Percentiles rank a stretch among this genome's conserved stretches.
These are phyloP conservation scores for Xylota segnis DNA, from an alignment of 2,888 invertebrate genomes.

Conservation along the genomic window DNA sequence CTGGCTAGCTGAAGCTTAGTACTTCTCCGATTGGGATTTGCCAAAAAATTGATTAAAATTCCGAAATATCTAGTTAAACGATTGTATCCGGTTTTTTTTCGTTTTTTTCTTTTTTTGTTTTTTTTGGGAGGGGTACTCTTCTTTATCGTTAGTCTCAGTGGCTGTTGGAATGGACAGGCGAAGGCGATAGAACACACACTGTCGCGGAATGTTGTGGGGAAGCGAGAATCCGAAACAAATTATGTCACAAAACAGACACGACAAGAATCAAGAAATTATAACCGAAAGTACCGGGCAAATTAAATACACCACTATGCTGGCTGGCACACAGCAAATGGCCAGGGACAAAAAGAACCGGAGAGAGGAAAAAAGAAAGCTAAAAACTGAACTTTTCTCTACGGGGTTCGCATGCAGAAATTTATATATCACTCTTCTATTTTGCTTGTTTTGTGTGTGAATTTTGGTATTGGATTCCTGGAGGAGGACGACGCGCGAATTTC, in stretches of 20 bases:
- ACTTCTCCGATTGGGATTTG: slow-evolving; percentile 3
- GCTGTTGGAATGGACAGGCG: slow-evolving; percentile 1
- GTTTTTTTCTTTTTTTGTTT: no score
- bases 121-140: slow-evolving; percentile 23
- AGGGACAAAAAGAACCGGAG: slow-evolving; percentile 42
- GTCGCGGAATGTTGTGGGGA: slow-evolving; percentile 55
- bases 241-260: slow-evolving; percentile 64
- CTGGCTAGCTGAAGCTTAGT: background rate
- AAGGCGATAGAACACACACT: slow-evolving; percentile 42
- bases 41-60: slow-evolving; percentile 24
- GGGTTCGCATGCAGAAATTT: slow-evolving; percentile 50
- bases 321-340: slow-evolving; percentile 28
- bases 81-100: slow-evolving; percentile 71
- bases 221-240: slow-evolving; percentile 62
- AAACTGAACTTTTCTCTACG: slow-evolving; percentile 61
- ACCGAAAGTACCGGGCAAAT: slow-evolving; percentile 48
- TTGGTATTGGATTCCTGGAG: slow-evolving; percentile 7
- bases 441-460: slow-evolving; percentile 7
- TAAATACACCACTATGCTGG: slow-evolving; percentile 33
- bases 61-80: slow-evolving; percentile 52
- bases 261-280: slow-evolving; percentile 47
- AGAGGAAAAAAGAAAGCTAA: slow-evolving; percentile 70
- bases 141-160: slow-evolving; percentile 35
- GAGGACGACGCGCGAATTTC: slow-evolving; percentile 34
- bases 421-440: slow-evolving; percentile 23